These are phyloP conservation scores for Trichonephila clavipes DNA, from an alignment of 1,140 invertebrate species.

Conservation along the genomic window DNA sequence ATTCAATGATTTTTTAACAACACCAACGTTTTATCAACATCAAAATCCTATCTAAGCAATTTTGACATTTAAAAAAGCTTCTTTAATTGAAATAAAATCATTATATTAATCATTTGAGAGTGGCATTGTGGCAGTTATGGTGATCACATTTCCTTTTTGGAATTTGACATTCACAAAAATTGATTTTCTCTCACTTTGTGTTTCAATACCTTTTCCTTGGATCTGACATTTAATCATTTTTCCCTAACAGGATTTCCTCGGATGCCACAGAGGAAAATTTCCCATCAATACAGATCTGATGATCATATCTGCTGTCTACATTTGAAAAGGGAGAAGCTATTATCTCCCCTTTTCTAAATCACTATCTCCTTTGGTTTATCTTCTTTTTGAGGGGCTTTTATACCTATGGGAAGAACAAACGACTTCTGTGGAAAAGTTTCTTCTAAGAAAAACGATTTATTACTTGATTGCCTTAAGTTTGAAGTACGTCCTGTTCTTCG, in stretches of 20 bases:
- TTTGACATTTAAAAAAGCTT: no score
- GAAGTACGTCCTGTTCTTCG: background rate
- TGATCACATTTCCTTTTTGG: no score
- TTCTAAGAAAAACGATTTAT: slow-evolving; percentile 24
- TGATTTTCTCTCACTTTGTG: no score
- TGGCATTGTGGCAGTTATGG: no score
- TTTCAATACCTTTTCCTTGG: background rate
- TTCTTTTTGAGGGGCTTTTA: slow-evolving; percentile 8
- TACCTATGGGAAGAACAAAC: background rate
- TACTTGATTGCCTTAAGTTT: slow-evolving; percentile 1
- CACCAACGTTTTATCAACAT: no score
- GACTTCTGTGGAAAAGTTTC: background rate
- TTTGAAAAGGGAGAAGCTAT: slow-evolving; percentile 1
- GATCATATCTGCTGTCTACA: background rate
- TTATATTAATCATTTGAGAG: no score
- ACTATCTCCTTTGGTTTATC: slow-evolving; percentile 8
- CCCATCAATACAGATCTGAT: slow-evolving; percentile 1
- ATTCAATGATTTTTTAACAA: no score
- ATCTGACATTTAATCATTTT: background rate
- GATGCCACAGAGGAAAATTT: background rate
- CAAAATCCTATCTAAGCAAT: no score
- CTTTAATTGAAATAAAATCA: no score
- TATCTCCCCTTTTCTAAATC: background rate
- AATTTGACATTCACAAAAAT: no score
- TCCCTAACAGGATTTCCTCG: background rate